Evolutionary conservation across 2,888 invertebrate genomes (phyloP).

Genomic region (Cantharis flavilabris): DNA sequence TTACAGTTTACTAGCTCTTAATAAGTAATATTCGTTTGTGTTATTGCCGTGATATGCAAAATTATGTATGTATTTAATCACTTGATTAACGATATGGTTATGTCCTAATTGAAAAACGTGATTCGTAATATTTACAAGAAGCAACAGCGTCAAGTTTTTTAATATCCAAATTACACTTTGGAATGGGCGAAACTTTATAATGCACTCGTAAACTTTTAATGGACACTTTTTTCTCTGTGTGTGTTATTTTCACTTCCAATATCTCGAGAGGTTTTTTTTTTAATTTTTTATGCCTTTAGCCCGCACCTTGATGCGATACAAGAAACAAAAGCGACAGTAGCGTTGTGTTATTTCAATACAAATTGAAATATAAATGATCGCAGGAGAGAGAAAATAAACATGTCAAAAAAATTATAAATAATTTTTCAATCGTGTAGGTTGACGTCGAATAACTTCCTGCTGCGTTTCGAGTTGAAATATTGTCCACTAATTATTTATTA

Average conservation of each 20-base stretch:
- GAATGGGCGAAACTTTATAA: background rate
- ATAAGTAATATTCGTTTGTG: conserved; percentile 9
- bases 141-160: background rate
- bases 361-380: background rate
- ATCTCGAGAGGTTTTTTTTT: background rate
- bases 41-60: conserved; percentile 10
- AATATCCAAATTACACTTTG: background rate
- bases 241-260: background rate
- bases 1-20: background rate
- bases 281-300: background rate
- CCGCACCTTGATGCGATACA: background rate
- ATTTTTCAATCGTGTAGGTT: conserved; percentile 13
- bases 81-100: conserved; percentile 8
- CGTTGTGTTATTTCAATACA: background rate
- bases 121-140: conserved; percentile 7
- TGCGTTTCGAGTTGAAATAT: conserved; percentile 16
- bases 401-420: conserved; percentile 18
- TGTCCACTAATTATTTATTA: conserved; percentile 22
- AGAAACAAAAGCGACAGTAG: background rate
- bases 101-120: conserved; percentile 11
- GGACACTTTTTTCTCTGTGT: background rate
- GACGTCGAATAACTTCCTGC: conserved; percentile 18
- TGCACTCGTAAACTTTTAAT: background rate
- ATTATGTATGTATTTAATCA: conserved; percentile 5
- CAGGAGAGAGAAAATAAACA: background rate